These are phyloP conservation scores for Eulacestoma nigropectus DNA, from an alignment of 2,113 vertebrate genomes.

Conservation along the genomic window DNA sequence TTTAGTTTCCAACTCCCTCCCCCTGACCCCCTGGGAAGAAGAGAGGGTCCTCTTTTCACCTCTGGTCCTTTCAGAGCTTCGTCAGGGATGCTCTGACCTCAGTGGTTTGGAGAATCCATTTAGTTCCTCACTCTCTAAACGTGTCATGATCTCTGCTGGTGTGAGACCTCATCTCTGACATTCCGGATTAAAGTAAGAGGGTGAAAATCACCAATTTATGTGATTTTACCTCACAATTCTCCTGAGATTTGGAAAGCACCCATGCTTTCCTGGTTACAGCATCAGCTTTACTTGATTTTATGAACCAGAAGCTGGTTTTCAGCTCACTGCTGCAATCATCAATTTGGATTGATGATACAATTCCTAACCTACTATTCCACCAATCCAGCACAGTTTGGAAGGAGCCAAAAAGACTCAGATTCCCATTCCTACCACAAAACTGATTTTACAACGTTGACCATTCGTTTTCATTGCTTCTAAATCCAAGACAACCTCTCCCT, in stretches of 20 bases:
- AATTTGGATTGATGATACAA: not conserved
- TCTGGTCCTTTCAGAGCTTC: not conserved
- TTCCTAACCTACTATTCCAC: not conserved
- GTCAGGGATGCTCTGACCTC: not conserved
- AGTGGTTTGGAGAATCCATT: not conserved
- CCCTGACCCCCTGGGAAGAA: not conserved
- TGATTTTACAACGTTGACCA: not conserved
- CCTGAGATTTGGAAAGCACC: not conserved
- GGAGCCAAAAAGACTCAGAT: not conserved
- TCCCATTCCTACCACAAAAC: not conserved
- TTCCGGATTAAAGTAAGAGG: not conserved
- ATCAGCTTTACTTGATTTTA: not conserved
- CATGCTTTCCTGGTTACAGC: fast-evolving
- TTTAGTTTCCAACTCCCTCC: conserved; percentile 21
- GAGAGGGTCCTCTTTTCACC: not conserved
- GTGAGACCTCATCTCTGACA: not conserved
- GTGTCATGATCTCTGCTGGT: not conserved
- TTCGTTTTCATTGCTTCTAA: not conserved
- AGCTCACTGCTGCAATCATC: not conserved
- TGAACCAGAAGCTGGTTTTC: not conserved
- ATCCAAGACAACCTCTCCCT: not conserved
- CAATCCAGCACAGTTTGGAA: not conserved
- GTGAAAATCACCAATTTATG: not conserved
- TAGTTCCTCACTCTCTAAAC: not conserved
- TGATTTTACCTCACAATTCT: not conserved